Conservation (phyloP, 2,888 invertebrate species). For the Hemicrepidius hirtus region DNA sequence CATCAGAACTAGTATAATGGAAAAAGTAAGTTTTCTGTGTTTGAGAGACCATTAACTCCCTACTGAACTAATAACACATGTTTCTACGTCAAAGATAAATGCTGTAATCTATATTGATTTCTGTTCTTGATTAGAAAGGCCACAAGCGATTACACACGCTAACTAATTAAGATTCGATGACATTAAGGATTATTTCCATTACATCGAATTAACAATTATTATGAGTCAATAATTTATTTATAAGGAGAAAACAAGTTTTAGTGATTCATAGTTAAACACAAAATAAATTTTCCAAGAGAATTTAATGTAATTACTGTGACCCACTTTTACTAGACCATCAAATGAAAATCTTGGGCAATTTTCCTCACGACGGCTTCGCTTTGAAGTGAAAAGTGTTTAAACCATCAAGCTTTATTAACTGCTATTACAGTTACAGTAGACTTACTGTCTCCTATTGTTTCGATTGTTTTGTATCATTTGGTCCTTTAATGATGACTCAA, state of each 20-base stretch:
- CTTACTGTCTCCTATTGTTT: conserved; percentile 42
- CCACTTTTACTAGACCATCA: not conserved
- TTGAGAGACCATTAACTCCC: not conserved
- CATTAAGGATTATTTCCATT: not conserved
- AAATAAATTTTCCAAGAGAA: not conserved
- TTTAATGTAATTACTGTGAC: not conserved
- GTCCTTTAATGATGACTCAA: conserved; percentile 24
- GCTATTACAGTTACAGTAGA: conserved; percentile 29
- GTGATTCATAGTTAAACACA: too few species aligned
- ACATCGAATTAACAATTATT: too few species aligned
- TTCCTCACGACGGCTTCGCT: not conserved
- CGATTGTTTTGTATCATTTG: conserved; percentile 17
- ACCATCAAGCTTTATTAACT: conserved; percentile 8
- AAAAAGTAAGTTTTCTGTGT: not conserved
- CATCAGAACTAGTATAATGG: too few species aligned
- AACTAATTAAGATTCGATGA: not conserved
- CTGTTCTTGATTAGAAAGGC: conserved; percentile 20
- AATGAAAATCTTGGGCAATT: conserved; percentile 1
- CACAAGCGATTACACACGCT: conserved; percentile 1
- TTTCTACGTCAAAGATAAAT: conserved; percentile 10
- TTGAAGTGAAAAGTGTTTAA: conserved; percentile 7
- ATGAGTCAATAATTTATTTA: too few species aligned
- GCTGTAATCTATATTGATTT: conserved; percentile 1
- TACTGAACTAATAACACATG: not conserved
- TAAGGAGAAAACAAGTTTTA: too few species aligned